Evolutionary conservation across 2,888 invertebrate genomes (phyloP).

Genomic region (Junonia oenone): DNA sequence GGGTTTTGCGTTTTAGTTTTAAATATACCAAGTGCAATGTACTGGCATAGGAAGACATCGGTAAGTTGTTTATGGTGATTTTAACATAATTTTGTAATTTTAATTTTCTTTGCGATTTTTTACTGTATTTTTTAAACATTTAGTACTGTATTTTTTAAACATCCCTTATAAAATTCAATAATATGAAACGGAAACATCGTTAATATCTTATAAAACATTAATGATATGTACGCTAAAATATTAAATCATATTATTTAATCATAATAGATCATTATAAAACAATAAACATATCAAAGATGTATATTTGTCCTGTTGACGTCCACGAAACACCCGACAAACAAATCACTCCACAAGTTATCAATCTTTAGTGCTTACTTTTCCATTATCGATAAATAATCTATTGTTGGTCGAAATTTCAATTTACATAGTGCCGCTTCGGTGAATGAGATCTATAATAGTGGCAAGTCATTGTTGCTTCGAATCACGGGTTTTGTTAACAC

Average conservation of each 20-base stretch:
- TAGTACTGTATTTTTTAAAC: too few relatives aligned
- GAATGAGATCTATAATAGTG: constrained; percentile 23
- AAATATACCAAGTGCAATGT: constrained; percentile 27
- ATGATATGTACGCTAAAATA: too few relatives aligned
- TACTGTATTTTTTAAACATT: not conserved
- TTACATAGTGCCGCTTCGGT: constrained; percentile 20
- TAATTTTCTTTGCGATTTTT: constrained; percentile 10
- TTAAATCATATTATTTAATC: too few relatives aligned
- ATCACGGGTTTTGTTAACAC: constrained; percentile 37
- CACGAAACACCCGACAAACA: constrained; percentile 10
- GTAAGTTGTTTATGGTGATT: constrained; percentile 23
- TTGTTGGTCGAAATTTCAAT: constrained; percentile 43
- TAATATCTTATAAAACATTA: too few relatives aligned
- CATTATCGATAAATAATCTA: constrained; percentile 33
- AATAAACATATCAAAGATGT: too few relatives aligned
- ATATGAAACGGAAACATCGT: too few relatives aligned
- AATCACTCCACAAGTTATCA: constrained; percentile 23
- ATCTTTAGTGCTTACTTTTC: constrained; percentile 29
- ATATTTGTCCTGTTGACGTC: too few relatives aligned
- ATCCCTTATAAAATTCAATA: too few relatives aligned
- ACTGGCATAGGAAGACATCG: constrained; percentile 24
- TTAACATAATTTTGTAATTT: not conserved
- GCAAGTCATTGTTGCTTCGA: constrained; percentile 35
- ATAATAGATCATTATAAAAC: too few relatives aligned
- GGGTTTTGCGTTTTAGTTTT: constrained; percentile 6